Percentiles rank a stretch among this genome's conserved stretches.
Conservation (phyloP, 2,888 invertebrate species). For the Drosophila subsilvestris region DNA sequence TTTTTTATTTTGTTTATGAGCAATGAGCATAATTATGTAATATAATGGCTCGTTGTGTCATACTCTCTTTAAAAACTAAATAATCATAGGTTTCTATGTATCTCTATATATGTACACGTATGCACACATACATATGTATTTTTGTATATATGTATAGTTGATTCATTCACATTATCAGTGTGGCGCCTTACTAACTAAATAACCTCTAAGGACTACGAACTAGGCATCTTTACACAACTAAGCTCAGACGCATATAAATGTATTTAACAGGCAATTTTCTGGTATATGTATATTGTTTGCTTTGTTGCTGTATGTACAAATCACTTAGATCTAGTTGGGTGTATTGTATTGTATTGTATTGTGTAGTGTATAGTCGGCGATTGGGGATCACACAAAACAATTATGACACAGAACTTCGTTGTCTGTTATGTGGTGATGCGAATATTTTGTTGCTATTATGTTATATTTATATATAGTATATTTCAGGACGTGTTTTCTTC, state of each 20-base stretch:
- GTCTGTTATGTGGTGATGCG: conserved; percentile 49
- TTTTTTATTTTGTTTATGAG: conserved; percentile 58
- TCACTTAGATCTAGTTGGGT: conserved; percentile 44
- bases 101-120: not conserved
- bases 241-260: conserved; percentile 72
- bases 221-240: conserved; percentile 59
- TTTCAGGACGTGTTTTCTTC: conserved; percentile 68
- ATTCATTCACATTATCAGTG: conserved; percentile 42
- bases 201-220: conserved; percentile 74
- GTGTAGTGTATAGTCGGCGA: conserved; percentile 42
- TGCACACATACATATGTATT: conserved; percentile 15
- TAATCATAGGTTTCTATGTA: conserved; percentile 49
- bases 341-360: conserved; percentile 6
- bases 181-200: conserved; percentile 70
- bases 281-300: conserved; percentile 60
- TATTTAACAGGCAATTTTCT: conserved; percentile 81
- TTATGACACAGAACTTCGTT: conserved; percentile 44
- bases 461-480: conserved; percentile 50
- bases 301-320: conserved; percentile 38
- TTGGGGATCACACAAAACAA: conserved; percentile 65
- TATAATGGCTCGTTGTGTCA: conserved; percentile 60
- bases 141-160: conserved; percentile 27
- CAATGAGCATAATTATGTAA: conserved; percentile 57
- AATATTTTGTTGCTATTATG: conserved; percentile 37
- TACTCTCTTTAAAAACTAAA: conserved; percentile 69